Evolutionary conservation across 2,113 vertebrate genomes (phyloP), one percentile per base, ranked within the genome.

Genomic region (Vulpes lagopus): DNA sequence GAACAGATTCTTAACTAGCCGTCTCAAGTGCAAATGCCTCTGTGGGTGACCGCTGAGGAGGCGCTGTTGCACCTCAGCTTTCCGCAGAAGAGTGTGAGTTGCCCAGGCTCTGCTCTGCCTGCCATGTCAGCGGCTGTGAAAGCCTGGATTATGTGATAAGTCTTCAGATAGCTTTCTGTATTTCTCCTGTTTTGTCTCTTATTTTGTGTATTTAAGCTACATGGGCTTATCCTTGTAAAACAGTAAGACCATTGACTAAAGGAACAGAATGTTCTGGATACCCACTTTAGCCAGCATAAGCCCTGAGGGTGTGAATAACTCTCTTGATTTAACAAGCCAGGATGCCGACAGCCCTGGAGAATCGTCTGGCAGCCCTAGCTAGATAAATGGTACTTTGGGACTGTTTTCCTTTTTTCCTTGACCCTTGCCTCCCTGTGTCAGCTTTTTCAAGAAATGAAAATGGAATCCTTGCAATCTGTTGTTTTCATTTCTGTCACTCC

Each of bases 191-290:
- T 32, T 35, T 74, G 55, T 65, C 71, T 92, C 71, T 49, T 57
- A 0, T 55, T 30, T 87, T 62, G 53, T 94, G 23, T 86, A 80
- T 90, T 90, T 64, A 89, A 89, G 96, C 84, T 53, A 43, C 60
- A 81, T 8, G 53, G 60, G 38, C 76, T 98, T 98, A 76, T 96
- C 82, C 53, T 84, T 96, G 60, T 73, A 88, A 25, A 83, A 85
- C 32, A 80, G 78, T 81, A 64, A 49, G 10, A 71, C 96, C 65
- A 38, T 23, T 81, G 59, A 92, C 71, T 35, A 71, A 76, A 35
- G n/a, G 92, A 27, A 38, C 87, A 95, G 79, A 91, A 95, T 93
- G 97, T 92, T 90, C 90, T 86, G 69, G 79, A 38, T 82, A 43
- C 32, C 65, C 62, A 9, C 92, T 27, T 94, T 43, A 95, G 91